Evolutionary conservation across 2,888 invertebrate genomes (phyloP).

Genomic region (Amaurobius ferox): DNA sequence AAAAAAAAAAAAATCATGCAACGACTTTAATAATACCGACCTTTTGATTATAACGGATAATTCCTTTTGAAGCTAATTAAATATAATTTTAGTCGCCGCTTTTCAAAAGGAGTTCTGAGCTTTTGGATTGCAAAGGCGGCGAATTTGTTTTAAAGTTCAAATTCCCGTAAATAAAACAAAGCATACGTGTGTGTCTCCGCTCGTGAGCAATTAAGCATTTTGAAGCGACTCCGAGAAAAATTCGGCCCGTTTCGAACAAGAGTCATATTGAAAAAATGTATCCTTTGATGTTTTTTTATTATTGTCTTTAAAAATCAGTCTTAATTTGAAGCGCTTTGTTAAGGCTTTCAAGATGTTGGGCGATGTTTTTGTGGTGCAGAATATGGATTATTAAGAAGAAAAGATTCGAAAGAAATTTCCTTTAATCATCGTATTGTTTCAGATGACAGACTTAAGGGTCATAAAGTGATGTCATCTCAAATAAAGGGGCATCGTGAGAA

Average conservation of each 20-base stretch:
- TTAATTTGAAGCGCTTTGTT: slow-evolving; percentile 18
- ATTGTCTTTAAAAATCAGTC: slow-evolving; percentile 1
- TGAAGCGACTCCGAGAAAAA: not conserved
- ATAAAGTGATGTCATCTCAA: too few relatives aligned
- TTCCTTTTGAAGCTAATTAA: slow-evolving; percentile 52
- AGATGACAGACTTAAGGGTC: not conserved
- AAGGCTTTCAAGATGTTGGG: not conserved
- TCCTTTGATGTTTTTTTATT: slow-evolving; percentile 21
- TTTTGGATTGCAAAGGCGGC: not conserved
- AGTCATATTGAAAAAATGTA: not conserved
- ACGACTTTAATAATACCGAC: not conserved
- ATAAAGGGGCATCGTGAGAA: too few relatives aligned
- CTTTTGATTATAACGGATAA: slow-evolving; percentile 20
- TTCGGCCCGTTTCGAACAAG: not conserved
- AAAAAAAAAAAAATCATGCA: not conserved
- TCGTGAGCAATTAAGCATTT: slow-evolving; percentile 32
- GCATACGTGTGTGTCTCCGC: not conserved
- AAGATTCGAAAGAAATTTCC: not conserved
- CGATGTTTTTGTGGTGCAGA: not conserved
- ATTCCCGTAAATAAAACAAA: slow-evolving; percentile 19
- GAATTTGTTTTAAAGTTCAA: slow-evolving; percentile 47
- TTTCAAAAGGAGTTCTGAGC: not conserved
- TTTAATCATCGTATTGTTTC: not conserved
- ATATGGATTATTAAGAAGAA: not conserved
- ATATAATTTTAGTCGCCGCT: not conserved